Evolutionary conservation across 2,113 vertebrate genomes (phyloP), one percentile per base, ranked within the genome.

Genomic region (Alosa alosa): DNA sequence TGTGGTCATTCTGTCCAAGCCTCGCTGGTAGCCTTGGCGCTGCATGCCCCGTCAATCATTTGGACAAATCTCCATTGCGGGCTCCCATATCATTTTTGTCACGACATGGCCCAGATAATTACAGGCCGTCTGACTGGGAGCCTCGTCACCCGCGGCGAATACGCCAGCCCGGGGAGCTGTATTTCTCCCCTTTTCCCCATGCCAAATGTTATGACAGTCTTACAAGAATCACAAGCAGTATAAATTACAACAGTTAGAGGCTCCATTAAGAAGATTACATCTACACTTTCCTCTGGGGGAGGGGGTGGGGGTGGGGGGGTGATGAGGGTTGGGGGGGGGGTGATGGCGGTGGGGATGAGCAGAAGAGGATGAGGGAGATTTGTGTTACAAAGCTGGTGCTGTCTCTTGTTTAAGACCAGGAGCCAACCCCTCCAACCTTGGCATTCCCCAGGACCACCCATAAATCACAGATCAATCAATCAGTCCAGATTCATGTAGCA

Each of bases 141-240:
- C 1, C 9, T 17, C 31, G 72, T 39, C 15, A 78, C 72, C 11
- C 25, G 31, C 31, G 5, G 68, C 11, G 36, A 75, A 75, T 1
- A 75, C 4, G 31, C 11, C 31, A 15, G 72, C 72, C 72, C 1
- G 36, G 88, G 31, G 52, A 89, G 89, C 87, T 88, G 31, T 78
- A 78, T 78, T 78, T 89, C 87, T 49, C 86, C 90, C 85, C 72
- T 13, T 17, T 13, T 39, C 72, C 72, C 89, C 87, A 88, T 88
- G 86, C 92, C 91, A 93, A 92, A 92, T 93, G 91, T 93, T 93
- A 92, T 90, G 89, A 91, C 89, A 88, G 91, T 85, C 92, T 93
- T 93, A 89, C 92, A 93, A 93, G 89, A 93, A 91, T 92, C 94
- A 92, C 86, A 88, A 83, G 90, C 83, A 83, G 85, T 87, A 90